Base-by-base conservation (phyloP, 2,888 invertebrate genomes). In the Campoletis raptor region DNA sequence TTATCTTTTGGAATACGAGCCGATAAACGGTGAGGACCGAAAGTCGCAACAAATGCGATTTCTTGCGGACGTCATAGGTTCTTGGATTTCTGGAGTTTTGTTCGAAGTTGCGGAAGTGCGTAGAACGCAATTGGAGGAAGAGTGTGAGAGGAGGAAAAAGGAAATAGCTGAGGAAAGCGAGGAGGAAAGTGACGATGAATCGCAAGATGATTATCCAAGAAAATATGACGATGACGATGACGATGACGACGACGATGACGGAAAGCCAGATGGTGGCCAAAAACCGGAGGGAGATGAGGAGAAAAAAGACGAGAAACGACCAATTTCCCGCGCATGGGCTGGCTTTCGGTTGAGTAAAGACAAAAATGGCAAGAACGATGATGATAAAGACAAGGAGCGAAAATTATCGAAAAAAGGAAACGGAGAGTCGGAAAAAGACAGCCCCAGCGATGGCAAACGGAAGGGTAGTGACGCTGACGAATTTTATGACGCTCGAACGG, bases 51-150 rank as follows among this genome's bases (percentile, higher is more conserved):
- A 94, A 81, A 90, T 94, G 89, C 89, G 89, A 18, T 88, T 93
- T 40, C 86, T 94, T 4, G 90, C 94, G 4, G 92, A 94, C 30
- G 61, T 92, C 0, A 87, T 94, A 36, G 92, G 93, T 10, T 92
- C 91, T 40, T 94, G 94, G 94, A 90, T 94, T 36, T 81, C 91
- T 6, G 94, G 92, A 0, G 88, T 94, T 2, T 67, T 94, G 4
- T 77, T 90, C 1, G 92, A 94, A 54, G 91, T 93, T 0, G 91
- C 92, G 5, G 88, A 91, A 30, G 83, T 77, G 0, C 88, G 89
- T 42, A 89, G 85, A 67, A 83, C 85, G 0, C 88, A 90, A 48
- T 54, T 93, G 0, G 85, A 92, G 4, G 87, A 90, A n/a, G 85
- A 89, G 57, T 90, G 90, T 67, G 88, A 89, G 24, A 89, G 82